Conservation (phyloP, 2,113 vertebrate species). For the Setophaga petechia region DNA sequence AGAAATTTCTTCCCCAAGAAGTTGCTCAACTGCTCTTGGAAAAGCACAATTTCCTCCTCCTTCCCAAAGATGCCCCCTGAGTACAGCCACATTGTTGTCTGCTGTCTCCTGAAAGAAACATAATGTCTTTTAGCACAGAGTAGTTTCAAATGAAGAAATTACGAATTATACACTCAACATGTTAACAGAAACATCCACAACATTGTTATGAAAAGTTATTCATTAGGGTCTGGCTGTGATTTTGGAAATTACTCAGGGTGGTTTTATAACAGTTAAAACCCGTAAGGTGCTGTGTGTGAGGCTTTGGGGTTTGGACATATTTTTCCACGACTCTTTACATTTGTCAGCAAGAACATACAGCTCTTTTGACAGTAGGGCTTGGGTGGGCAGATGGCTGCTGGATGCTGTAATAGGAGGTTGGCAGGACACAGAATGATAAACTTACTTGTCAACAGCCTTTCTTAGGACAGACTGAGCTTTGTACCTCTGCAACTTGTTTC, state of each 20-base stretch:
- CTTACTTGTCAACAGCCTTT: slow-evolving; percentile 60
- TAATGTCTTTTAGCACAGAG: not conserved
- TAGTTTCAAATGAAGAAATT: not conserved
- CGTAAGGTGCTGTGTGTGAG: slow-evolving; percentile 40
- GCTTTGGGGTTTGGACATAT: slow-evolving; percentile 18
- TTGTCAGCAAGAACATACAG: slow-evolving; percentile 16
- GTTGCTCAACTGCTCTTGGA: slow-evolving; percentile 42
- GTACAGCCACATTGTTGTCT: slow-evolving; percentile 33
- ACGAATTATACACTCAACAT: not conserved
- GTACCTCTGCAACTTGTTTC: slow-evolving; percentile 24
- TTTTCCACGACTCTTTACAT: slow-evolving; percentile 37
- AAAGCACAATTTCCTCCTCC: not conserved
- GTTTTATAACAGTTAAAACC: slow-evolving; percentile 28
- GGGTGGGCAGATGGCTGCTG: slow-evolving; percentile 55
- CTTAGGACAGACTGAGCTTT: slow-evolving; percentile 24
- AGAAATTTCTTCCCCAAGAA: not conserved
- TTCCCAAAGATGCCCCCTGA: not conserved
- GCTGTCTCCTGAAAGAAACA: slow-evolving; percentile 28
- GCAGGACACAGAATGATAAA: slow-evolving; percentile 41
- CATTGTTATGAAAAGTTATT: slow-evolving; percentile 40
- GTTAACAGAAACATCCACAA: slow-evolving; percentile 26
- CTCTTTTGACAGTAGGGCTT: slow-evolving; percentile 45
- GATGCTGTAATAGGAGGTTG: slow-evolving; percentile 50
- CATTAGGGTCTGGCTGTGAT: slow-evolving; percentile 22
- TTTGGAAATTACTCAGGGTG: slow-evolving; percentile 49